Evolutionary conservation across 2,797 vertebrate genomes (phyloP), one percentile per base, ranked within the genome.

Genomic region (Cuculus canorus): DNA sequence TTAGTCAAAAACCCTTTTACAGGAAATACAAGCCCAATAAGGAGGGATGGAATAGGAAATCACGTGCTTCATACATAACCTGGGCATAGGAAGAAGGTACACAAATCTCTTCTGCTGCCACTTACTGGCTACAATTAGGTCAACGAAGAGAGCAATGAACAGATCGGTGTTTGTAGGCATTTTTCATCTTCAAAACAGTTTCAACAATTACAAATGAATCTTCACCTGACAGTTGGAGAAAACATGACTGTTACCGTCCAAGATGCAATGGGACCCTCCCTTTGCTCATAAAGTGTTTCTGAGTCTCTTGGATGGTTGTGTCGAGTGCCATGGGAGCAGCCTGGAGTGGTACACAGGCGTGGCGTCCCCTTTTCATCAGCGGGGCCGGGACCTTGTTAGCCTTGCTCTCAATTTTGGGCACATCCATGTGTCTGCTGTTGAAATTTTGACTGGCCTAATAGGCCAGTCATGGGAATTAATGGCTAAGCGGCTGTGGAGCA

Each of bases 1-100:
- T 98, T 98, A 97, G 97, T 95, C 97, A 97, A 97, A 98, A 95
- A 39, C 39, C 96, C 96, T 97, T 97, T 98, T 98, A 98, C 97
- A 98, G 98, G 98, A 98, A 98, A 97, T 92, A 94, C 71, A 61
- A 95, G 95, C 92, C 97, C 93, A 95, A 76, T 91, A 86, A 97
- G 97, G 96, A 91, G 83, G 97, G 96, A 96, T 96, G 91, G 95
- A 98, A 96, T 96, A 95, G 95, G 97, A 98, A 98, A 97, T 97
- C 97, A 97, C 39, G 1, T 98, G 97, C 66, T 73, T 81, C 39
- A 48, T 91, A 84, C 52, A 71, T 90, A 79, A 93, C 65, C 71
- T 86, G 77, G 43, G 10, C 4, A 0, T 21, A 75, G 65, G 59
- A 18, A 45, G 88, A 69, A 90, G 64, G 82, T 72, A 61, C 70